Evolutionary conservation across 2,888 invertebrate species (phyloP).

Genomic region (Meloe dianella): DNA sequence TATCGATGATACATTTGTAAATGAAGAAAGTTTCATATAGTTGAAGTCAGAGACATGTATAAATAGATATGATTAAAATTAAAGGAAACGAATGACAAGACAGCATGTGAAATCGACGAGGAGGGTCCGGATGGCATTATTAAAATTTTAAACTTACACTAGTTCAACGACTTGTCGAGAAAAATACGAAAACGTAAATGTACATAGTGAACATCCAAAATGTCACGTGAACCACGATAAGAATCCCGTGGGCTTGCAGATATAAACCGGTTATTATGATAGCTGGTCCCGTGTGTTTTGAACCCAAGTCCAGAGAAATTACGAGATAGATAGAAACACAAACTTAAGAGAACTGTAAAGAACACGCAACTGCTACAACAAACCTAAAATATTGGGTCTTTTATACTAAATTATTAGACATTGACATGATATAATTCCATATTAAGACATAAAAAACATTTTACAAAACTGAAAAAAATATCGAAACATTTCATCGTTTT

Average conservation of each 20-base stretch:
- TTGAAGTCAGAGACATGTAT: background rate
- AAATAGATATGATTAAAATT: background rate
- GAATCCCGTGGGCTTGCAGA: constrained; percentile 41
- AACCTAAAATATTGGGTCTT: constrained; percentile 40
- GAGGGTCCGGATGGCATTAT: constrained; percentile 33
- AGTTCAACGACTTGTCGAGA: constrained; percentile 39
- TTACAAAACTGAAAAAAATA: too few species aligned
- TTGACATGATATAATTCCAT: constrained; percentile 42
- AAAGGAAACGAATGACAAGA: background rate
- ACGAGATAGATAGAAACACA: too few species aligned
- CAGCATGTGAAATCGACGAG: background rate
- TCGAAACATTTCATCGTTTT: too few species aligned
- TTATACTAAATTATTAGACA: constrained; percentile 43
- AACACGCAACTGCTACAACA: constrained; percentile 49
- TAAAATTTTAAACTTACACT: constrained; percentile 39
- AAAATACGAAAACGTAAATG: constrained; percentile 26
- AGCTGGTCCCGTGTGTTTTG: constrained; percentile 35
- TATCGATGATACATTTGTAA: background rate
- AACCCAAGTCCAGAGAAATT: constrained; percentile 31
- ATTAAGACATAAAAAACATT: constrained; percentile 12
- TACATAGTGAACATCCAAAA: constrained; percentile 14
- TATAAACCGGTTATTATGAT: constrained; percentile 39
- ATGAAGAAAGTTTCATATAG: background rate
- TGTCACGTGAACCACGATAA: constrained; percentile 41
- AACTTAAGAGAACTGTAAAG: constrained; percentile 33